Conservation (phyloP, 2,797 vertebrate genomes). For the Falco biarmicus region DNA sequence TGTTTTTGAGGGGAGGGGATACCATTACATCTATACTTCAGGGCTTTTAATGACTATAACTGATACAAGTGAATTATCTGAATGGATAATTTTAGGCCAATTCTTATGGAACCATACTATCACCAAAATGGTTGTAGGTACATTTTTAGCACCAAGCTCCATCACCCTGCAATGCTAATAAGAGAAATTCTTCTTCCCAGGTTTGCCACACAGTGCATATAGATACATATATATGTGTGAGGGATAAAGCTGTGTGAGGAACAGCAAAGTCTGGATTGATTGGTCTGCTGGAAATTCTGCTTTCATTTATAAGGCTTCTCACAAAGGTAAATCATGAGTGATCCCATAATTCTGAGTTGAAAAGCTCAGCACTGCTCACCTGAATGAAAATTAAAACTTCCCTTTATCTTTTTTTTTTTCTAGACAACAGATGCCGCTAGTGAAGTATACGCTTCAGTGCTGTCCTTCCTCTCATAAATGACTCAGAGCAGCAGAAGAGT, state of each 20-base stretch:
- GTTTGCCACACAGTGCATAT: neutral
- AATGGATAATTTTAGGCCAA: neutral
- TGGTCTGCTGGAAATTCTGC: neutral
- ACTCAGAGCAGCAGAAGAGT: neutral
- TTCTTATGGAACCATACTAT: neutral
- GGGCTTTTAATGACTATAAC: neutral
- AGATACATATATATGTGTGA: neutral
- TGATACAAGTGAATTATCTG: neutral
- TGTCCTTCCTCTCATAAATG: neutral
- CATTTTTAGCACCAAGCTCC: neutral
- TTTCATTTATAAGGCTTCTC: neutral
- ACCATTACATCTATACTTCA: neutral
- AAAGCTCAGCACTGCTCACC: neutral
- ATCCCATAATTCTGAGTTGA: neutral
- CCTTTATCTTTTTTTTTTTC: neutral
- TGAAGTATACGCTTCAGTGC: neutral
- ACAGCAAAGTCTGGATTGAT: neutral
- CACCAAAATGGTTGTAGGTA: neutral
- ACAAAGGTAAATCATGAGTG: neutral
- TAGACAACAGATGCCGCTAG: neutral
- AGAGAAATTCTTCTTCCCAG: neutral
- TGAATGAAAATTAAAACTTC: neutral
- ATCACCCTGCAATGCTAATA: neutral
- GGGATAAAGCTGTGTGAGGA: neutral
- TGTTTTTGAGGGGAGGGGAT: accelerated